Evolutionary conservation across 1,140 invertebrate species (phyloP).

Genomic region (Homarus americanus): DNA sequence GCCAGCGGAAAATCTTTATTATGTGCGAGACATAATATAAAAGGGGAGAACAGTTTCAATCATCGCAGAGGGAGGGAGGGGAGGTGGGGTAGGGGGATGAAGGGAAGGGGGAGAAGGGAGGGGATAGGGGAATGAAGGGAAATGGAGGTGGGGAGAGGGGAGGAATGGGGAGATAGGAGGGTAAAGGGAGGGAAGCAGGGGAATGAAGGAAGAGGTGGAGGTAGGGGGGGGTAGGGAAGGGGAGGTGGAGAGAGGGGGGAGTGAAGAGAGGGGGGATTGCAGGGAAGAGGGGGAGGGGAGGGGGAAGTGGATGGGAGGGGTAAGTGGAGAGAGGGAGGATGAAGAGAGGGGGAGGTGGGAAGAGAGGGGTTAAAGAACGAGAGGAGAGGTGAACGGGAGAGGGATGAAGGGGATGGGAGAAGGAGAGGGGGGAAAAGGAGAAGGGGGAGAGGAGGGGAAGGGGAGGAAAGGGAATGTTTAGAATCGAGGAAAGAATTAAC

Average conservation of each 20-base stretch:
- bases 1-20: conserved; percentile 69
- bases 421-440: not conserved
- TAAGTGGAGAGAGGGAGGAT: no score
- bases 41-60: conserved; percentile 66
- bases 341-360: not conserved
- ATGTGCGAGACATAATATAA: conserved; percentile 69
- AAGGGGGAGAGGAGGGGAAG: no score
- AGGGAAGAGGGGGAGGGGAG: not conserved
- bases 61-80: conserved; percentile 16
- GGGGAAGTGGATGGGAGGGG: not conserved
- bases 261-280: not conserved
- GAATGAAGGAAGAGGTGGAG: not conserved
- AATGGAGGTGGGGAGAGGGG: not conserved
- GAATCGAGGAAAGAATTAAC: no score
- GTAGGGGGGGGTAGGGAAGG: not conserved
- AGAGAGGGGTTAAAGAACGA: not conserved
- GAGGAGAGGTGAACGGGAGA: no score
- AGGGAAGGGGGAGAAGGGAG: not conserved
- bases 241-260: not conserved
- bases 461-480: no score
- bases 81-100: not conserved
- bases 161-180: not conserved
- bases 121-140: not conserved
- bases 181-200: not conserved
- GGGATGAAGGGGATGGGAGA: not conserved